Conservation (phyloP, 1,140 invertebrate genomes). For the Epicauta chinensis region DNA sequence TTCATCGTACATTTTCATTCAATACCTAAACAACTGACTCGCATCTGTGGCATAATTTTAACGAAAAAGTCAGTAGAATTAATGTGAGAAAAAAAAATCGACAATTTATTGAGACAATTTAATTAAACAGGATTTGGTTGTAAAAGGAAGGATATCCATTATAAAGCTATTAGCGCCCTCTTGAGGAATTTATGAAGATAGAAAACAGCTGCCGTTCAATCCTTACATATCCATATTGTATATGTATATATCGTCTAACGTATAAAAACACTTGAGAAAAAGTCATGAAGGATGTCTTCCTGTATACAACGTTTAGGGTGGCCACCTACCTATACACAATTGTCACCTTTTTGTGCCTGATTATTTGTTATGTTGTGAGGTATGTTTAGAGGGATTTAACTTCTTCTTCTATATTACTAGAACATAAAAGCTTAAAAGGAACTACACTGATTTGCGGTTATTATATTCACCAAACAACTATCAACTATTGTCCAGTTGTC, state of each 20-base stretch:
- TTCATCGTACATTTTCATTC: too few species aligned
- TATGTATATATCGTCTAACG: neutral
- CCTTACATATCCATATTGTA: too few species aligned
- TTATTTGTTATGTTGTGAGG: constrained; percentile 4
- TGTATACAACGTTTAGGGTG: constrained; percentile 19
- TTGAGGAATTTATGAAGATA: constrained; percentile 18
- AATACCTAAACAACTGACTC: too few species aligned
- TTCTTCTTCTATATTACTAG: too few species aligned
- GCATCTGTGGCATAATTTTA: too few species aligned
- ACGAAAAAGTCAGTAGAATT: too few species aligned
- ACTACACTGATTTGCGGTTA: constrained; percentile 28
- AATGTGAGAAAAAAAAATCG: too few species aligned
- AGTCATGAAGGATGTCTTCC: constrained; percentile 24
- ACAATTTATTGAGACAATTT: constrained; percentile 3
- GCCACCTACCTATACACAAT: constrained; percentile 17
- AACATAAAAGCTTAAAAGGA: constrained; percentile 23
- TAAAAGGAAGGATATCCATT: constrained; percentile 19
- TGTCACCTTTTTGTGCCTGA: constrained; percentile 24
- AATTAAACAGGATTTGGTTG: constrained; percentile 1
- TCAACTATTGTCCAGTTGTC: too few species aligned
- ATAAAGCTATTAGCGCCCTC: constrained; percentile 26
- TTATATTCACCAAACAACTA: too few species aligned
- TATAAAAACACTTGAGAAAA: constrained; percentile 12
- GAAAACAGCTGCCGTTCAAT: constrained; percentile 19
- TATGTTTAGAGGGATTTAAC: constrained; percentile 25